Conservation (phyloP, 2,797 vertebrate species). For the Myoxocephalus aenaeus region DNA sequence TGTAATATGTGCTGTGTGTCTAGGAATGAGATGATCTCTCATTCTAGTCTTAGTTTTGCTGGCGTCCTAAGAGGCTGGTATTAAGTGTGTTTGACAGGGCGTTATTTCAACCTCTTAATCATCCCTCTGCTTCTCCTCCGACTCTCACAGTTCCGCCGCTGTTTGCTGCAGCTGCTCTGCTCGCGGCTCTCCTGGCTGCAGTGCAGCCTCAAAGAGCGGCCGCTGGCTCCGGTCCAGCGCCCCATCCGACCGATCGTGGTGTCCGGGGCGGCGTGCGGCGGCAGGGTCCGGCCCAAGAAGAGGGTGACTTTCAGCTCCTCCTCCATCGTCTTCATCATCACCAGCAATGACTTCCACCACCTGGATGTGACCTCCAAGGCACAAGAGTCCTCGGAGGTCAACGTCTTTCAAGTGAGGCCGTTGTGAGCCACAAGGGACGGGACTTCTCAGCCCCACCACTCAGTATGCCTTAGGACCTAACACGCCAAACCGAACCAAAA, state of each 20-base stretch:
- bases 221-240: slow-evolving; percentile 77
- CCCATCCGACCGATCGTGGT: slow-evolving; percentile 89
- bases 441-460: slow-evolving; percentile 32
- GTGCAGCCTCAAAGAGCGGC: slow-evolving; percentile 82
- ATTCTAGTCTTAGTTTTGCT: not conserved
- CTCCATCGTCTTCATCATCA: slow-evolving; percentile 94
- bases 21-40: slow-evolving; percentile 8
- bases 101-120: not conserved
- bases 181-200: slow-evolving; percentile 86
- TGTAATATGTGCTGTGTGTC: slow-evolving; percentile 2
- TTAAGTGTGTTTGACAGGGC: slow-evolving; percentile 30
- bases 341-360: slow-evolving; percentile 86
- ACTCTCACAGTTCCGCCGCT: slow-evolving; percentile 88
- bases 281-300: slow-evolving; percentile 89
- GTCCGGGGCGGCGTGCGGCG: slow-evolving; percentile 70
- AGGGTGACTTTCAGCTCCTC: slow-evolving; percentile 95
- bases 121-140: slow-evolving; percentile 1
- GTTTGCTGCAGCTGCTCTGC: slow-evolving; percentile 89
- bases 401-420: slow-evolving; percentile 90
- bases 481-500: slow-evolving; percentile 63
- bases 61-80: slow-evolving; percentile 6
- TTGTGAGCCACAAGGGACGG: slow-evolving; percentile 72
- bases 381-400: slow-evolving; percentile 71
- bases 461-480: slow-evolving; percentile 63
- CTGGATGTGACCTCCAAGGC: slow-evolving; percentile 79